These are phyloP conservation scores for Callosobruchus maculatus DNA, from an alignment of 2,888 invertebrate genomes.

Conservation along the genomic window DNA sequence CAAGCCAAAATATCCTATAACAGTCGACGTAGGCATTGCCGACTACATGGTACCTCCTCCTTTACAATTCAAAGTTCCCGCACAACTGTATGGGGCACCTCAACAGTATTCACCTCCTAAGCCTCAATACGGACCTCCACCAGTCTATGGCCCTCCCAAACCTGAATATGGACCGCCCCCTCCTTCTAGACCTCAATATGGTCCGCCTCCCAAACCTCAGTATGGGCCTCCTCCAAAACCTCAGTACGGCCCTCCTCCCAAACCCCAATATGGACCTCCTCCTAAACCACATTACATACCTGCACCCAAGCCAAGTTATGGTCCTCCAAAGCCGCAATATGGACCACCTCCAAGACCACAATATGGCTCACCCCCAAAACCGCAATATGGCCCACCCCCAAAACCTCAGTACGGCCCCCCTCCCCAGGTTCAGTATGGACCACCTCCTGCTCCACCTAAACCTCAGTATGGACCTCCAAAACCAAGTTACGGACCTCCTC, in stretches of 20 bases:
- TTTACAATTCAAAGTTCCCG: conserved; percentile 12
- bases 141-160: conserved; percentile 29
- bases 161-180: conserved; percentile 28
- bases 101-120: conserved; percentile 23
- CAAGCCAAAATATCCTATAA: conserved; percentile 1
- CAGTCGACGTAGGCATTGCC: conserved; percentile 10
- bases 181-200: conserved; percentile 9
- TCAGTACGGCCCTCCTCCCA: conserved; percentile 9
- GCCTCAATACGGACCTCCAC: conserved; percentile 15
- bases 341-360: conserved; percentile 7
- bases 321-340: conserved; percentile 1
- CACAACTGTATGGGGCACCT: conserved; percentile 14
- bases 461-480: conserved; percentile 23
- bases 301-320: conserved; percentile 15
- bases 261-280: conserved; percentile 15
- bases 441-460: conserved; percentile 21
- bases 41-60: conserved; percentile 28
- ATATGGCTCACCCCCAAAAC: conserved; percentile 21
- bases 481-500: conserved; percentile 25
- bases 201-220: no score
- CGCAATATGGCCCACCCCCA: conserved; percentile 10
- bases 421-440: conserved; percentile 16
- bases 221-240: conserved; percentile 21
- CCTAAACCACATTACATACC: conserved; percentile 11
- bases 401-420: conserved; percentile 3